Evolutionary conservation across 1,140 invertebrate species (phyloP), one percentile per base, ranked within the genome.

Genomic region (Pristionchus pacificus): DNA sequence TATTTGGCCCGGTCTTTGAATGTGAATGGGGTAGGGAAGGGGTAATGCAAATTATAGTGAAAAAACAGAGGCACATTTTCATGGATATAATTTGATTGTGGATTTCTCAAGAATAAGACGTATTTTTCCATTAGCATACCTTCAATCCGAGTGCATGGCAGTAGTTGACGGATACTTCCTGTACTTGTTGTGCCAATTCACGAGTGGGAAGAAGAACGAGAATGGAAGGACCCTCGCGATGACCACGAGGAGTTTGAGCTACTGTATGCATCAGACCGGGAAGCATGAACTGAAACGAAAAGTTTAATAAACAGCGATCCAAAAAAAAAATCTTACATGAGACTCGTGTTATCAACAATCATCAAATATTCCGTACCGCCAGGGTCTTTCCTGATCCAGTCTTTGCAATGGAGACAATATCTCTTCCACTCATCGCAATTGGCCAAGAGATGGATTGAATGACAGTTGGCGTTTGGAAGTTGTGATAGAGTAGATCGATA

Each of bases 141-240:
- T 63, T 62, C 14, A 96, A 90, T 81, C 91, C 90, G 1, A 92
- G 91, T 3, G 90, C 86, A 33, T 89, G 88, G 29, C 93, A 92
- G 88, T 96, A 97, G 72, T 95, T 91, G 58, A 87, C 88, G 3
- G 93, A 92, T 25, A 65, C 63, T 85, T 92, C 90, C 85, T 96
- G 91, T 74, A 97, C 96, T 86, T 97, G 95, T 81, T 96, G 93
- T 1, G 95, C 95, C 69, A 97, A 86, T 85, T 98, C 95, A 82
- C 95, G 86, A 1, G 95, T 98, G 1, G 95, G 95, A 33, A 93
- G 93, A 55, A 97, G 86, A 27, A 97, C 90, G 2, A 97, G 85
- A 30, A 83, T 84, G 13, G 60, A 27, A 14, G 81, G 78, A n/a
- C 81, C 81, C 13, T 81, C 82, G 58, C 70, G 66, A 25, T 60